These are phyloP conservation scores for Catajapyx aquilonaris DNA, from an alignment of 1,140 invertebrate genomes.

Conservation along the genomic window DNA sequence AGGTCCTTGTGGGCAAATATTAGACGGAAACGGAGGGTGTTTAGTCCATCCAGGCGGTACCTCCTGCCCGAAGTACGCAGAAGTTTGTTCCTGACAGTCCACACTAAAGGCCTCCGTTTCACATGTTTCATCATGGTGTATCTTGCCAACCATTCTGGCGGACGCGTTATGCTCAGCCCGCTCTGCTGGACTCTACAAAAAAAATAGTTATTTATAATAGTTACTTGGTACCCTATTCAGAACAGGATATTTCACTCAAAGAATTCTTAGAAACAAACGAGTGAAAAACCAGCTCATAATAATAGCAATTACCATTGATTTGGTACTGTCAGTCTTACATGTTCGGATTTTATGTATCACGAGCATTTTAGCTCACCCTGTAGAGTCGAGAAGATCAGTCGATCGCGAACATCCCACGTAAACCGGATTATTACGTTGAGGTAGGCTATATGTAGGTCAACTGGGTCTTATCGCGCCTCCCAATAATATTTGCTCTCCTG, in stretches of 20 bases:
- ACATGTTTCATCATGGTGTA: slow-evolving; percentile 31
- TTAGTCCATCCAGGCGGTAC: slow-evolving; percentile 27
- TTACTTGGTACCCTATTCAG: too few relatives aligned
- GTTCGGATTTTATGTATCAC: too few relatives aligned
- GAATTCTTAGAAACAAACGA: slow-evolving; percentile 7
- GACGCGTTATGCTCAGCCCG: slow-evolving; percentile 21
- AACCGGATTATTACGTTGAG: too few relatives aligned
- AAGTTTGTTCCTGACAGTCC: slow-evolving; percentile 20
- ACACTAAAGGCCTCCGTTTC: slow-evolving; percentile 21
- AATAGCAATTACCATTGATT: slow-evolving; percentile 6
- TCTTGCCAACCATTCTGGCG: slow-evolving; percentile 21
- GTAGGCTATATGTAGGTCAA: too few relatives aligned
- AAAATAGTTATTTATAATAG: slow-evolving; percentile 7
- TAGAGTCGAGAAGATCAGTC: too few relatives aligned
- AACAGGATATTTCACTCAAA: too few relatives aligned
- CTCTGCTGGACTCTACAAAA: slow-evolving; percentile 20
- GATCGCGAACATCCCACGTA: too few relatives aligned
- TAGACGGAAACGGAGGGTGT: slow-evolving; percentile 23
- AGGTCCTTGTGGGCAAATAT: slow-evolving; percentile 15
- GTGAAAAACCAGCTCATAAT: slow-evolving; percentile 5
- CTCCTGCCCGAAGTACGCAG: slow-evolving; percentile 23
- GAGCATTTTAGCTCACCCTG: too few relatives aligned
- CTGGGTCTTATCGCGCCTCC: too few relatives aligned
- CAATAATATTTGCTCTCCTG: too few relatives aligned
- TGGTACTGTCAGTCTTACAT: too few relatives aligned